These are phyloP conservation scores for Anniella stebbinsi DNA, from an alignment of 2,797 vertebrate species.

Conservation along the genomic window DNA sequence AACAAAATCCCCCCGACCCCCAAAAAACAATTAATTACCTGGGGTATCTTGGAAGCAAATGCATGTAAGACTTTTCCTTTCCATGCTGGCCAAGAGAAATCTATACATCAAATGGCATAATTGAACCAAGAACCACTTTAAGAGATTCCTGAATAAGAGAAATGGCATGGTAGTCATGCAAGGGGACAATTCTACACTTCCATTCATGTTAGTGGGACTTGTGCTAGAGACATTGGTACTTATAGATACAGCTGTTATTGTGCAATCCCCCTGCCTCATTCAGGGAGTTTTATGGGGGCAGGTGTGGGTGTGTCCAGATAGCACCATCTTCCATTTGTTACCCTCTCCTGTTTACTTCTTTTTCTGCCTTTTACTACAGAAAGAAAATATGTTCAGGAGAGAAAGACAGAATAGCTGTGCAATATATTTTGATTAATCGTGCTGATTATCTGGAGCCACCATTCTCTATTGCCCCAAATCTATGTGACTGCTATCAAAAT, in stretches of 20 bases:
- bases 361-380: not conserved
- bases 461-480: not conserved
- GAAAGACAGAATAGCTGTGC: not conserved
- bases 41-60: not conserved
- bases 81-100: not conserved
- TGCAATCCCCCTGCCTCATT: not conserved
- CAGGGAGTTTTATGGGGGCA: not conserved
- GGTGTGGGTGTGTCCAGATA: not conserved
- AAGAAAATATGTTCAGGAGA: too few species aligned
- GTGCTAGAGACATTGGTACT: too few species aligned
- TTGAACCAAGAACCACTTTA: not conserved
- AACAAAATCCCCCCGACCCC: not conserved
- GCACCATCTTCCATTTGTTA: not conserved
- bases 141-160: not conserved
- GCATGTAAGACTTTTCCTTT: not conserved
- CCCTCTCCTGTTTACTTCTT: not conserved
- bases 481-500: not conserved
- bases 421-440: not conserved
- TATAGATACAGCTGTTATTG: not conserved
- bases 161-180: not conserved
- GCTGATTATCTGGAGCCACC: not conserved
- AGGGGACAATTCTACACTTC: not conserved
- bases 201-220: not conserved
- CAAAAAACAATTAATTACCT: not conserved
- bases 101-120: not conserved